Evolutionary conservation across 2,888 invertebrate genomes (phyloP).

Genomic region (Serrognathus titanus): DNA sequence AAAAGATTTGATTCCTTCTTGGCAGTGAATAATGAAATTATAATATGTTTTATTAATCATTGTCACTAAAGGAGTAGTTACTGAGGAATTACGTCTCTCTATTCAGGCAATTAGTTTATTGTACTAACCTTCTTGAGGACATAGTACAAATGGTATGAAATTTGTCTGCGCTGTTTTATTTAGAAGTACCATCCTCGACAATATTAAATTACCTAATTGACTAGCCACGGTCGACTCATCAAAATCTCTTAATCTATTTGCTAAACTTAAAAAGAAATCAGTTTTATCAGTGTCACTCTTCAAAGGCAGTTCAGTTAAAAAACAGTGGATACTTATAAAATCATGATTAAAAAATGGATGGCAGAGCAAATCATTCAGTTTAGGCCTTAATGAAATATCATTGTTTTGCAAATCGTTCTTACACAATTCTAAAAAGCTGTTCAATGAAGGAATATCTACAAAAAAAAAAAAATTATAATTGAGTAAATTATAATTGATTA

Average conservation of each 20-base stretch:
- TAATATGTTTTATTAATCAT: too few species aligned
- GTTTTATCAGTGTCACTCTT: conserved; percentile 74
- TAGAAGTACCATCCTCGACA: conserved; percentile 81
- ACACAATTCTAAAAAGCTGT: conserved; percentile 69
- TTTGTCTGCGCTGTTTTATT: conserved; percentile 74
- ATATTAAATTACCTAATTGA: conserved; percentile 70
- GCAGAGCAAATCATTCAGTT: conserved; percentile 61
- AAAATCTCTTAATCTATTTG: conserved; percentile 65
- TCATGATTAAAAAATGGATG: conserved; percentile 83
- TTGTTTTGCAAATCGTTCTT: conserved; percentile 64
- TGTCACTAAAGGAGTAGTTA: too few species aligned
- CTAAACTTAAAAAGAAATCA: conserved; percentile 71
- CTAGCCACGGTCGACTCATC: conserved; percentile 79
- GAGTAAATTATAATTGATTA: neutral
- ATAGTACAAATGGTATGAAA: conserved; percentile 68
- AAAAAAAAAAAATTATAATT: conserved; percentile 26
- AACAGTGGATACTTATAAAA: conserved; percentile 78
- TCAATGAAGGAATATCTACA: conserved; percentile 64
- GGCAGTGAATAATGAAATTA: too few species aligned
- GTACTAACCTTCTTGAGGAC: conserved; percentile 53
- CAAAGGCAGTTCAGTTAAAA: conserved; percentile 76
- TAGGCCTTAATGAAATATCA: conserved; percentile 64
- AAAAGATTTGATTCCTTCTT: too few species aligned
- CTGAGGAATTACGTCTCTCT: too few species aligned
- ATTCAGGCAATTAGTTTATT: too few species aligned